Evolutionary conservation across 2,888 invertebrate species (phyloP), one percentile per base, ranked within the genome.

Genomic region (Athalia rosae): DNA sequence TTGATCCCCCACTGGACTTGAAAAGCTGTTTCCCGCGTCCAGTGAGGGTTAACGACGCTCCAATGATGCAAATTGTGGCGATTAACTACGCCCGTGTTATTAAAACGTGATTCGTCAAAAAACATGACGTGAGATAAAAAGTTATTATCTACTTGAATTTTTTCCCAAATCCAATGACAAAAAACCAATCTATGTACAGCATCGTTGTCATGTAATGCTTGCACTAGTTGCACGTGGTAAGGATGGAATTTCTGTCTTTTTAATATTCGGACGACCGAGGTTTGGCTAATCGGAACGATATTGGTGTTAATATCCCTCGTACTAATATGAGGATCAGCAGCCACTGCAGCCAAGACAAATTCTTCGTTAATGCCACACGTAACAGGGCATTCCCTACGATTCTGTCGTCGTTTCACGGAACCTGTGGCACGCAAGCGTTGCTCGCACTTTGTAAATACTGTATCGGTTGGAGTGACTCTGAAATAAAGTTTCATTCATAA

Each of bases 211-310:
- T 74, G 69, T 13, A 74, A 66, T 69, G 77, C 61, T 45, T 79
- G 77, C 15, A 66, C 6, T 8, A 67, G 76, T 28, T 53, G 41
- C 8, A 78, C 59, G n/a, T n/a, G n/a, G n/a, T n/a, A n/a, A n/a
- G n/a, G n/a, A n/a, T n/a, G n/a, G n/a, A n/a, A n/a, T n/a, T 50
- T 50, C 50, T 50, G 6, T 50, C 50, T 9, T 6, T 50, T 50
- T 9, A 50, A 50, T 50, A 0, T 95, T 11, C 11, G n/a, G 11
- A 13, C 28, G 61, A 13, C 61, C 61, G 61, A 61, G 3, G 61
- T 15, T 61, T 4, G 61, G 8, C 7, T 61, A 7, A 50, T 50
- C 50, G 9, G 50, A 50, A 50, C 50, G 50, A 50, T 50, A 50
- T 9, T 50, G 9, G 50, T 9, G 9, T 50, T 50, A 50, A 50